phyloP scores from a whole-genome alignment of 2,113 vertebrate genomes.

The Azemiops feae region DNA sequence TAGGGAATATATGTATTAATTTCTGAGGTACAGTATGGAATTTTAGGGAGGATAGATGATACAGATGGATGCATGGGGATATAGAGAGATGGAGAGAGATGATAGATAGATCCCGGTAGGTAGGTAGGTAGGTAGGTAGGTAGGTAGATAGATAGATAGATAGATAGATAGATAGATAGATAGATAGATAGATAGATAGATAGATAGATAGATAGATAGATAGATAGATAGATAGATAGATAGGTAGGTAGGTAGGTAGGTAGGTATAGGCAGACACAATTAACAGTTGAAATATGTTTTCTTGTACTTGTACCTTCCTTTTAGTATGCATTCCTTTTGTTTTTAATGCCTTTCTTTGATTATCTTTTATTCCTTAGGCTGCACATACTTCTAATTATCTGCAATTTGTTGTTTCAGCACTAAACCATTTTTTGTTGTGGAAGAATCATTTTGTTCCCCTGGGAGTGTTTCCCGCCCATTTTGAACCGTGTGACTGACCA shows the following conservation, averaged over 20 bases:
- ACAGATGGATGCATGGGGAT: background rate
- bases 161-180: background rate
- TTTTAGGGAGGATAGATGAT: background rate
- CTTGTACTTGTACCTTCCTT: background rate
- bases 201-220: too few relatives aligned
- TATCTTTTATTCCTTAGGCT: background rate
- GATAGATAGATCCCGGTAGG: background rate
- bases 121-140: too few relatives aligned
- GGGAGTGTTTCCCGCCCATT: background rate
- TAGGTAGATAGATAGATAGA: too few relatives aligned
- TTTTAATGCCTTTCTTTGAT: background rate
- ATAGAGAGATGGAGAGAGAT: background rate
- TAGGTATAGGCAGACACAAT: background rate
- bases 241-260: too few relatives aligned
- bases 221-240: too few relatives aligned
- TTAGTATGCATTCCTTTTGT: background rate
- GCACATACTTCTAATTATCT: background rate
- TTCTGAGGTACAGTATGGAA: background rate
- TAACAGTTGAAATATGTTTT: background rate
- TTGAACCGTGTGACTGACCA: background rate
- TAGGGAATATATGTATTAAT: background rate
- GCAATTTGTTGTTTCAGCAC: background rate
- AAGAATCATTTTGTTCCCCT: background rate
- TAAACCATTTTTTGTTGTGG: background rate
- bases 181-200: background rate